A percentile compares a stretch with the other conserved stretches of the same genome.
These are phyloP conservation scores for Pararge aegeria DNA, from an alignment of 1,140 invertebrate genomes.

Conservation along the genomic window DNA sequence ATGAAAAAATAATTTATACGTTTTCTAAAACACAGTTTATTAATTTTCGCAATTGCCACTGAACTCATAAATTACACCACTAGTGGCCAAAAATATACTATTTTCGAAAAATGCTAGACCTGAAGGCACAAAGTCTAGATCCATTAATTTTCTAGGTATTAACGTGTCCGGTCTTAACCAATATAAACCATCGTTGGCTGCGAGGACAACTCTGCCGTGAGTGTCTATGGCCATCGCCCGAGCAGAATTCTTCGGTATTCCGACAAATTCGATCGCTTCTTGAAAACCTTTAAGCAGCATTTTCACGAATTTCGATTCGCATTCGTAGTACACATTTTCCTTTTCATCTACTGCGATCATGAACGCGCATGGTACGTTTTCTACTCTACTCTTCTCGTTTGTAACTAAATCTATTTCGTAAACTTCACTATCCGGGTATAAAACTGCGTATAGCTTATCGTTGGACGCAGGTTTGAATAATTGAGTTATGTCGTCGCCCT, in stretches of 20 bases:
- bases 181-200: constrained; percentile 68
- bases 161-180: constrained; percentile 54
- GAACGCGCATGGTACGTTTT: constrained; percentile 60
- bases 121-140: constrained; percentile 60
- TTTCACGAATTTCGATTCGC: constrained; percentile 69
- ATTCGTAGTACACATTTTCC: constrained; percentile 68
- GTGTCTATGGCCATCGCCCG: constrained; percentile 55
- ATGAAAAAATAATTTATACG: neutral
- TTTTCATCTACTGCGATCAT: constrained; percentile 59
- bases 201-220: constrained; percentile 50
- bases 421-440: constrained; percentile 63
- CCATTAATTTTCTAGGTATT: constrained; percentile 65
- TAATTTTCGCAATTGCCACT: constrained; percentile 35
- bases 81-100: constrained; percentile 53
- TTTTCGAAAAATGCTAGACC: constrained; percentile 51
- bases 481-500: constrained; percentile 66
- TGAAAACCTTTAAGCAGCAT: constrained; percentile 63
- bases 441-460: constrained; percentile 56
- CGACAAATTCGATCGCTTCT: constrained; percentile 67
- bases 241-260: constrained; percentile 59
- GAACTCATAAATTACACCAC: constrained; percentile 61
- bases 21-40: neutral
- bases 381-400: constrained; percentile 58
- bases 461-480: constrained; percentile 53
- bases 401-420: constrained; percentile 49